These are phyloP conservation scores for Odontesthes bonariensis DNA, from an alignment of 2,113 vertebrate species.

Conservation along the genomic window DNA sequence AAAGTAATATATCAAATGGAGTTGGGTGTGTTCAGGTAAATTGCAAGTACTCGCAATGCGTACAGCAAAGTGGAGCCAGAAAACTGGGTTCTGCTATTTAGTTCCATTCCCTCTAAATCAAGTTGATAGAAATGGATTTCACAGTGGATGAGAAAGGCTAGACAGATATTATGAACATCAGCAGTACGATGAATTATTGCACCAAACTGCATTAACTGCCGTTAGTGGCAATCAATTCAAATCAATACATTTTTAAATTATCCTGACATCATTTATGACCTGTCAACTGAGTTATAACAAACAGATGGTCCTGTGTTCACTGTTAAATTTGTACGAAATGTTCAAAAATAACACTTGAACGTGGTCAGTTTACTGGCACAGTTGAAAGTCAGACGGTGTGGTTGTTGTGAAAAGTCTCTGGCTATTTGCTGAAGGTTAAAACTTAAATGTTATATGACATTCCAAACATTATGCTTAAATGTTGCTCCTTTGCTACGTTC, in stretches of 20 bases:
- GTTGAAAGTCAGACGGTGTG: background rate
- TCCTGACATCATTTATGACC: background rate
- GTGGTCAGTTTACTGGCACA: background rate
- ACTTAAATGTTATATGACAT: background rate
- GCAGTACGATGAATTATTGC: conserved; percentile 46
- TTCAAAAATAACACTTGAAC: background rate
- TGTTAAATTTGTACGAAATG: background rate
- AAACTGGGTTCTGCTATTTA: conserved; percentile 56
- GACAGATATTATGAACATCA: conserved; percentile 31
- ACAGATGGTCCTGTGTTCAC: background rate
- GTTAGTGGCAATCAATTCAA: conserved; percentile 36
- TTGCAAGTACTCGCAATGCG: conserved; percentile 38
- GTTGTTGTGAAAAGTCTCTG: background rate
- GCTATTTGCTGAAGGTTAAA: background rate
- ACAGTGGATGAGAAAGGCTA: conserved; percentile 35
- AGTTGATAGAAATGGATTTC: conserved; percentile 65
- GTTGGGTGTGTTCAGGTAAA: conserved; percentile 68
- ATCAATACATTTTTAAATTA: conserved; percentile 42
- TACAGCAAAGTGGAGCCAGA: conserved; percentile 28
- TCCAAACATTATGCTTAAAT: background rate
- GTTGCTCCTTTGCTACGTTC: background rate
- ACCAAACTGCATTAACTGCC: conserved; percentile 42
- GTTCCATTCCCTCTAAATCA: conserved; percentile 67
- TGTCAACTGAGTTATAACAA: background rate
- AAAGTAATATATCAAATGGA: conserved; percentile 75